phyloP scores from a whole-genome alignment of 1,140 invertebrate genomes.

The Calliopsis andreniformis region DNA sequence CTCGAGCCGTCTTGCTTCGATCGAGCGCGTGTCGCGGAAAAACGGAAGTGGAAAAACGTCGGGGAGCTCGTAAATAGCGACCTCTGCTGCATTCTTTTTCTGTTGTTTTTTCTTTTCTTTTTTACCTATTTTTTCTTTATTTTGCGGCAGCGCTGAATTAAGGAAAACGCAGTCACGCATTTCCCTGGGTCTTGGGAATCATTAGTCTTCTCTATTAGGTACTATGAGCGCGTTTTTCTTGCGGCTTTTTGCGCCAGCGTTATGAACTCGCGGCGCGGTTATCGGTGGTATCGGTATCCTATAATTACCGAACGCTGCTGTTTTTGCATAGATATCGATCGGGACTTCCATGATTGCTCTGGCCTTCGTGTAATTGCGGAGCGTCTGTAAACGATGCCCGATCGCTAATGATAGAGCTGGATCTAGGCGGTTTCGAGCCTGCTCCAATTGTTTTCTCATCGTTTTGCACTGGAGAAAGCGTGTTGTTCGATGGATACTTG shows the following conservation, averaged over 20 bases:
- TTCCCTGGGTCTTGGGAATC: too few relatives aligned
- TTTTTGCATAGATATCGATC: slow-evolving; percentile 15
- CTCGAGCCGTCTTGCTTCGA: not conserved
- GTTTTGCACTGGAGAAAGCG: not conserved
- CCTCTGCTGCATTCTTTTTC: not conserved
- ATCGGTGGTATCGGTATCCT: slow-evolving; percentile 11
- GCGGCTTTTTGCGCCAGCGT: not conserved
- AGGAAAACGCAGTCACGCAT: not conserved
- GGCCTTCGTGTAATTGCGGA: not conserved
- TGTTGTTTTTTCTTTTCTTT: too few relatives aligned
- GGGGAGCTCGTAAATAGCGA: not conserved
- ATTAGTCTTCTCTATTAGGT: slow-evolving; percentile 15
- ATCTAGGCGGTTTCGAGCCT: too few relatives aligned
- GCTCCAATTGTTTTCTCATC: not conserved
- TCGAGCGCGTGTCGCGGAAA: slow-evolving; percentile 3
- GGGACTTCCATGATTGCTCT: slow-evolving; percentile 4
- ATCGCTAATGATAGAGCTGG: not conserved
- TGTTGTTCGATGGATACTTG: not conserved
- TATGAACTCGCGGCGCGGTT: not conserved
- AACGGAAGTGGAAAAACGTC: slow-evolving; percentile 33
- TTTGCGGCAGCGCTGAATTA: not conserved
- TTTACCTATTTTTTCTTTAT: too few relatives aligned
- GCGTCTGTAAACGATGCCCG: not conserved
- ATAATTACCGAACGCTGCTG: slow-evolving; percentile 14
- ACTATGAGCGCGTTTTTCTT: slow-evolving; percentile 5